These are phyloP conservation scores for Jacana jacana DNA, from an alignment of 2,113 vertebrate genomes.

Conservation along the genomic window DNA sequence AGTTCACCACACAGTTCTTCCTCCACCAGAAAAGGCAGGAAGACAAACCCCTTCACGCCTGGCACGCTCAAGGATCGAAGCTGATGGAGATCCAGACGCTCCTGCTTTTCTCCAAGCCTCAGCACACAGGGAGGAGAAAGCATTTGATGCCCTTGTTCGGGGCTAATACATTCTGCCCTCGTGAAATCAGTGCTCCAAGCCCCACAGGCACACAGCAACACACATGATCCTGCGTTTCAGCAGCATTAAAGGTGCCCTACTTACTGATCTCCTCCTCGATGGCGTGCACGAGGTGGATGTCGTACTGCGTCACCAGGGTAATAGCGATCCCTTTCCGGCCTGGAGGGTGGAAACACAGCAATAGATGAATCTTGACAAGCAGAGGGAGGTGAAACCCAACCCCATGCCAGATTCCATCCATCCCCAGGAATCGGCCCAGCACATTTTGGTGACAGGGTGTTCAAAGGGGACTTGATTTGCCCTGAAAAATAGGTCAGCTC, in stretches of 20 bases:
- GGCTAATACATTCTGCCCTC: not conserved
- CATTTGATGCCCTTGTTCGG: not conserved
- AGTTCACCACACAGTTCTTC: not conserved
- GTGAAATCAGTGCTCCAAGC: not conserved
- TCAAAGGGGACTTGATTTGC: not conserved
- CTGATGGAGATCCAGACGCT: not conserved
- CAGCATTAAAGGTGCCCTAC: slow-evolving; percentile 1
- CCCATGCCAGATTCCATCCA: not conserved
- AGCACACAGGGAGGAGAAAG: not conserved
- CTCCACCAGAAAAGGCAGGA: not conserved
- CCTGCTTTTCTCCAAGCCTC: not conserved
- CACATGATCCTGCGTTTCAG: fast-evolving
- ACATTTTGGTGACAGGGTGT: fast-evolving
- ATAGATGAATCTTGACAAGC: fast-evolving
- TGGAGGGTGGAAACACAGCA: not conserved
- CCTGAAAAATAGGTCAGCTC: not conserved
- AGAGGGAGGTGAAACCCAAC: not conserved
- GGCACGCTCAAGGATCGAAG: not conserved
- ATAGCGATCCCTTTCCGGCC: slow-evolving; percentile 88
- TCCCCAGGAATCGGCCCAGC: not conserved
- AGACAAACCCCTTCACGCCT: not conserved
- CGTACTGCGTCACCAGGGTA: slow-evolving; percentile 95
- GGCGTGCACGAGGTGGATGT: slow-evolving; percentile 91
- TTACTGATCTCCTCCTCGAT: slow-evolving; percentile 91
- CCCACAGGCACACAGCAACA: not conserved